A percentile compares a stretch with the other conserved stretches of the same genome.
phyloP scores from a whole-genome alignment of 2,888 invertebrate species.

The Lymantria monacha region DNA sequence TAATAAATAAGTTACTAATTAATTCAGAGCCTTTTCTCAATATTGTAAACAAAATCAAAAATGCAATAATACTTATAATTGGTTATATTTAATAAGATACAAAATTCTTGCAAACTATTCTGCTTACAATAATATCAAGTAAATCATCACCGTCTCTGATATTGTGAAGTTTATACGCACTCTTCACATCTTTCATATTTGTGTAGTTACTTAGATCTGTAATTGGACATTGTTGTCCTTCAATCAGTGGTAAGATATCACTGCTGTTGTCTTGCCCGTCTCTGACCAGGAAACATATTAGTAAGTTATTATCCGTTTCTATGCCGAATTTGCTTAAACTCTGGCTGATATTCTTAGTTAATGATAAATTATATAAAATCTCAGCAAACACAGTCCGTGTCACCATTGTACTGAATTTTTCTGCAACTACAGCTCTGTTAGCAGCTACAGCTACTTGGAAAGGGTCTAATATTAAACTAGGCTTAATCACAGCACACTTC shows the following conservation, averaged over 20 bases:
- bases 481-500: slow-evolving; percentile 84
- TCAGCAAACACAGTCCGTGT: slow-evolving; percentile 85
- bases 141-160: slow-evolving; percentile 63
- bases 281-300: slow-evolving; percentile 58
- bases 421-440: slow-evolving; percentile 83
- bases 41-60: no score
- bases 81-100: slow-evolving; percentile 43
- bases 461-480: slow-evolving; percentile 82
- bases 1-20: no score
- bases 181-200: slow-evolving; percentile 76
- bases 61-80: background rate
- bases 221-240: slow-evolving; percentile 79
- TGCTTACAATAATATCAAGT: slow-evolving; percentile 84
- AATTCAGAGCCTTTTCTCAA: no score
- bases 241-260: slow-evolving; percentile 69
- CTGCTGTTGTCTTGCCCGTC: slow-evolving; percentile 40
- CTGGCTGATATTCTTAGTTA: slow-evolving; percentile 86
- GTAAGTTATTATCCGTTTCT: slow-evolving; percentile 49
- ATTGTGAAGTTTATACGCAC: slow-evolving; percentile 83
- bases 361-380: slow-evolving; percentile 85
- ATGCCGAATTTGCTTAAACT: slow-evolving; percentile 86
- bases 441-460: slow-evolving; percentile 84
- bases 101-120: slow-evolving; percentile 85
- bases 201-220: slow-evolving; percentile 68
- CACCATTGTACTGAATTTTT: slow-evolving; percentile 70